Conservation (phyloP, 2,113 vertebrate species). For the Maccullochella peelii region DNA sequence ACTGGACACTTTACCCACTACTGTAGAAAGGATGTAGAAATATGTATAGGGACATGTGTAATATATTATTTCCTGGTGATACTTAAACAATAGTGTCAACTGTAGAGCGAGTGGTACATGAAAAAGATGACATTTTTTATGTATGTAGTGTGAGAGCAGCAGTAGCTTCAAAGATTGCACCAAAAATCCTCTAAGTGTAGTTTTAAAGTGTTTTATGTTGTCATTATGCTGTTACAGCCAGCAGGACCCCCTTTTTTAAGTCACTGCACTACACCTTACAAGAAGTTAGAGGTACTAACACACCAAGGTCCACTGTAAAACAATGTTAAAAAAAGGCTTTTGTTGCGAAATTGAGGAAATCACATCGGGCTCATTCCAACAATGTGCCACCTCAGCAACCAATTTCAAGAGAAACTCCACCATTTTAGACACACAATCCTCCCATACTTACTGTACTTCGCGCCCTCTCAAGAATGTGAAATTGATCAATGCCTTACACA, state of each 20-base stretch:
- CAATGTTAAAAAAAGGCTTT: slow-evolving; percentile 13
- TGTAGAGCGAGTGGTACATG: slow-evolving; percentile 62
- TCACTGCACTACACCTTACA: slow-evolving; percentile 14
- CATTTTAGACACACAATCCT: slow-evolving; percentile 50
- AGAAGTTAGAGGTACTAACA: slow-evolving; percentile 31
- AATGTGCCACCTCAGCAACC: slow-evolving; percentile 47
- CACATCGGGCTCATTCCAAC: slow-evolving; percentile 26
- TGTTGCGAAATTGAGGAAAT: slow-evolving; percentile 45
- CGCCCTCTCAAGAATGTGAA: slow-evolving; percentile 46
- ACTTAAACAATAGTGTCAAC: slow-evolving; percentile 68
- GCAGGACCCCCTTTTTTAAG: slow-evolving; percentile 2
- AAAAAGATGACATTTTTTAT: slow-evolving; percentile 45
- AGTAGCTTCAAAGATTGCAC: slow-evolving; percentile 74
- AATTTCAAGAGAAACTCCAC: slow-evolving; percentile 29
- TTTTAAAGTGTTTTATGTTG: slow-evolving; percentile 54
- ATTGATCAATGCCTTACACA: slow-evolving; percentile 54
- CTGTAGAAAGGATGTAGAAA: slow-evolving; percentile 79
- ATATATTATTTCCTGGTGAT: slow-evolving; percentile 73
- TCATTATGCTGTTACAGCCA: slow-evolving; percentile 31
- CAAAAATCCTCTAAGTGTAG: slow-evolving; percentile 65
- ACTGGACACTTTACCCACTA: slow-evolving; percentile 76
- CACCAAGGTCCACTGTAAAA: slow-evolving; percentile 38
- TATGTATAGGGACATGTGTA: slow-evolving; percentile 80
- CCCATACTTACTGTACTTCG: slow-evolving; percentile 4
- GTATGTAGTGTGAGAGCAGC: slow-evolving; percentile 66